Evolutionary conservation across 2,797 vertebrate species (phyloP).

Genomic region (Staurois parvus): DNA sequence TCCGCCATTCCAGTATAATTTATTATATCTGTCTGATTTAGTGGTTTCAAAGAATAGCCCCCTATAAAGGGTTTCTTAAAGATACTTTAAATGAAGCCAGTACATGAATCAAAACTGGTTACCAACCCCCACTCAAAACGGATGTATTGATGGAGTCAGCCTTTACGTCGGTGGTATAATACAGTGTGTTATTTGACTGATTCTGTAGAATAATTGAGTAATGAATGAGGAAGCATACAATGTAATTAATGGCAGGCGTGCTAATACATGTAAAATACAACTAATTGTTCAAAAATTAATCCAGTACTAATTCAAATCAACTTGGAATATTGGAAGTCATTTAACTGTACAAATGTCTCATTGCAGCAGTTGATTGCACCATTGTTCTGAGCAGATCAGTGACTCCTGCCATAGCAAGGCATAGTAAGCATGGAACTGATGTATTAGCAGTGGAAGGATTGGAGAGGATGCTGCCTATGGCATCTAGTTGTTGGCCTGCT

Average conservation of each 20-base stretch:
- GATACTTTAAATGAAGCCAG: too few relatives aligned
- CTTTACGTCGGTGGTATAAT: too few relatives aligned
- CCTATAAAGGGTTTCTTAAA: too few relatives aligned
- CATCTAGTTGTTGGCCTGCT: too few relatives aligned
- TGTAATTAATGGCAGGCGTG: background rate
- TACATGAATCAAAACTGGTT: too few relatives aligned
- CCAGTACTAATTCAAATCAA: background rate
- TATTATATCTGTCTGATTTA: too few relatives aligned
- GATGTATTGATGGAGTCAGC: too few relatives aligned
- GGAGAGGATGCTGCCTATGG: too few relatives aligned
- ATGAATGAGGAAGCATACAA: background rate
- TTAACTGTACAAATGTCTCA: background rate
- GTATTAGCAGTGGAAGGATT: background rate
- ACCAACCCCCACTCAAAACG: too few relatives aligned
- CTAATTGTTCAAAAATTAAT: background rate
- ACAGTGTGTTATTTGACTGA: background rate
- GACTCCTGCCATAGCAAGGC: background rate
- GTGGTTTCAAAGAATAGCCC: too few relatives aligned
- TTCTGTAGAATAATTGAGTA: background rate
- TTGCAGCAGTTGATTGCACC: background rate
- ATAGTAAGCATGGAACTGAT: background rate
- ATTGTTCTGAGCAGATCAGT: background rate
- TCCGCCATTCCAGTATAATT: too few relatives aligned
- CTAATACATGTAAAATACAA: background rate
- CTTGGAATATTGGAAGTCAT: background rate